Base-by-base conservation (phyloP, 2,888 invertebrate genomes). In the Desoria tigrina region DNA sequence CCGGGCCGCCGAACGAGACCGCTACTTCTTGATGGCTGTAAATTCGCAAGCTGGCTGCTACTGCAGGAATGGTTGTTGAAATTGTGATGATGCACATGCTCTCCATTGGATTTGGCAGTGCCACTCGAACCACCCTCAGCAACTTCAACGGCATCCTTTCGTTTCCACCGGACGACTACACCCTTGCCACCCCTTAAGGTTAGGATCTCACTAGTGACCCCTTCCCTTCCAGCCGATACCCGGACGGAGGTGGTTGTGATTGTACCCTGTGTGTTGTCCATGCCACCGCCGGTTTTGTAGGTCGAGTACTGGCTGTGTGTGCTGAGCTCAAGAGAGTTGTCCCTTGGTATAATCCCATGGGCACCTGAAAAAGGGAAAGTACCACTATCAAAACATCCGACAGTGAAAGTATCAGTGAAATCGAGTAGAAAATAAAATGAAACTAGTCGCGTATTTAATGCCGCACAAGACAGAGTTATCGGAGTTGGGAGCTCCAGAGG, bases 81-180 rank as follows among this genome's bases (percentile, higher is more conserved):
- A 23, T 57, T 51, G 23, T 60, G 58, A 18, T n/a, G 60, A 54
- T 54, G 18, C 16, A 26, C 18, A 32, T 32, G 65, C n/a, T 61
- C 57, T 11, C 18, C 50, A 26, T 21, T 42, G 14, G 45, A 23
- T 7, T 37, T 42, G n/a, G n/a, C n/a, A n/a, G n/a, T n/a, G n/a
- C n/a, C n/a, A 28, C 42, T 26, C 28, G 42, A 39, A 1, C 2
- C 16, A 11, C 55, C 56, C 23, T 68, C 71, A 3, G 51, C 45
- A 0, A 63, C 63, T 26, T 74, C 74, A 2, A 65, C 58, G 1
- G 51, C 56, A 51, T 73, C 66, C 53, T 74, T 74, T 26, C 70
- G 53, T 57, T 73, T 72, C 76, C 76, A 76, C 11, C 76, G 67
- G n/a, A 76, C 76, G 1, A 76, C 71, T 2, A 76, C 71, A 14